A percentile compares a stretch with the other conserved stretches of the same genome.
These are phyloP conservation scores for Murina feae DNA, from an alignment of 2,113 vertebrate genomes.

Conservation along the genomic window DNA sequence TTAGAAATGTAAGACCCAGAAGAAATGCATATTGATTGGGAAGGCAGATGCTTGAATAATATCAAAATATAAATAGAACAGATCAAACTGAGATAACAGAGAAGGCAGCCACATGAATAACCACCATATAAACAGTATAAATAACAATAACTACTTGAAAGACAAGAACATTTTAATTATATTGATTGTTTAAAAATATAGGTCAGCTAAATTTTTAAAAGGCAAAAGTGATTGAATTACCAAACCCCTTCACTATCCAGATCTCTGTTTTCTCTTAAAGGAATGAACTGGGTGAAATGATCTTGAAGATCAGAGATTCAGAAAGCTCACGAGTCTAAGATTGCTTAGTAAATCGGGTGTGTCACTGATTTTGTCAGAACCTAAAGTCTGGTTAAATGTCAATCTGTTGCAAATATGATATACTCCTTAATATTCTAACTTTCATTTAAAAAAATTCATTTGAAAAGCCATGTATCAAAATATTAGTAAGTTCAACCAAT, in stretches of 20 bases:
- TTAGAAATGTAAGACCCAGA: conserved; percentile 60
- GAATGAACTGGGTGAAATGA: background rate
- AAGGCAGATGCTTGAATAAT: conserved; percentile 45
- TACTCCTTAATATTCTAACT: background rate
- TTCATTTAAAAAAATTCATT: background rate
- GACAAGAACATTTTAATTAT: background rate
- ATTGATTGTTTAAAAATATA: background rate
- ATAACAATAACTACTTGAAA: conserved; percentile 22
- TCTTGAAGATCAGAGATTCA: background rate
- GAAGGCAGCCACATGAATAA: conserved; percentile 9
- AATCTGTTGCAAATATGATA: background rate
- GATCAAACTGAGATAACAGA: conserved; percentile 17
- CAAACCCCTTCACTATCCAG: background rate
- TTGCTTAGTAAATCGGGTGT: background rate
- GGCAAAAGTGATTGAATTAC: background rate
- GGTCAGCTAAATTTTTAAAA: background rate
- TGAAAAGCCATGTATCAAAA: background rate
- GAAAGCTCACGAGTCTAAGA: background rate
- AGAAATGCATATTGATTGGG: conserved; percentile 46
- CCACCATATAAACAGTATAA: conserved; percentile 27
- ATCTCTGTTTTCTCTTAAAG: background rate
- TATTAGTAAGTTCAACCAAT: background rate
- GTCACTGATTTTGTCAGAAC: background rate
- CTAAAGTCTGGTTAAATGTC: background rate
- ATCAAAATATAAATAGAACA: conserved; percentile 19